Percentiles rank a stretch among this genome's conserved stretches.
Evolutionary conservation across 2,888 invertebrate genomes (phyloP).

Genomic region (Leptura quadrifasciata): DNA sequence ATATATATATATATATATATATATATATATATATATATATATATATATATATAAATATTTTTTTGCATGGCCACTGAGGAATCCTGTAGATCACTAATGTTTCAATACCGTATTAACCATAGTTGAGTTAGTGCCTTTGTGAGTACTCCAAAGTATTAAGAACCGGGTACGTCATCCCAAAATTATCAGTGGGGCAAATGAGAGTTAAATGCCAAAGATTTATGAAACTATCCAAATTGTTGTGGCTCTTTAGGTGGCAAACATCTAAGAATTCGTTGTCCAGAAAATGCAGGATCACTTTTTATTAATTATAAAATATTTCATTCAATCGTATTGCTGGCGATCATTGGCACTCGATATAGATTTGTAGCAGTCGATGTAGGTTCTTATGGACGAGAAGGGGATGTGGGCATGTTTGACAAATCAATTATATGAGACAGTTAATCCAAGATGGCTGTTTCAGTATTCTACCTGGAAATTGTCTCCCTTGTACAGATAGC

Average conservation of each 20-base stretch:
- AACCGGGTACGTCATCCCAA: not conserved
- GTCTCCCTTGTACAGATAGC: not conserved
- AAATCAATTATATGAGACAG: conserved; percentile 8
- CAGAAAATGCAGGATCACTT: not conserved
- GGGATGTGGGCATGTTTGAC: not conserved
- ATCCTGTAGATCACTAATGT: no score
- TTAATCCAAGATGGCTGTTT: not conserved
- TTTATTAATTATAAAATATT: not conserved
- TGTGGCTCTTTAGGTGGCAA: not conserved
- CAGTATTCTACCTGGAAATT: not conserved
- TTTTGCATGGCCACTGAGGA: no score
- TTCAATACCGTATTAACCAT: no score
- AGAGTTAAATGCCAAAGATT: not conserved
- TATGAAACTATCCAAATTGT: not conserved
- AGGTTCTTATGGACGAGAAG: no score
- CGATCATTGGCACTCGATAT: not conserved
- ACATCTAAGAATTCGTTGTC: not conserved
- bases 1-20: no score
- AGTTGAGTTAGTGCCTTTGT: no score
- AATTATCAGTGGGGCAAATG: not conserved
- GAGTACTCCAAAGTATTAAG: not conserved
- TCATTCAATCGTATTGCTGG: not conserved
- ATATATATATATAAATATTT: no score
- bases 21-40: no score
- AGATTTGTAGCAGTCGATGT: not conserved